Conservation (phyloP, 2,797 vertebrate genomes). For the Rhinatrema bivittatum region DNA sequence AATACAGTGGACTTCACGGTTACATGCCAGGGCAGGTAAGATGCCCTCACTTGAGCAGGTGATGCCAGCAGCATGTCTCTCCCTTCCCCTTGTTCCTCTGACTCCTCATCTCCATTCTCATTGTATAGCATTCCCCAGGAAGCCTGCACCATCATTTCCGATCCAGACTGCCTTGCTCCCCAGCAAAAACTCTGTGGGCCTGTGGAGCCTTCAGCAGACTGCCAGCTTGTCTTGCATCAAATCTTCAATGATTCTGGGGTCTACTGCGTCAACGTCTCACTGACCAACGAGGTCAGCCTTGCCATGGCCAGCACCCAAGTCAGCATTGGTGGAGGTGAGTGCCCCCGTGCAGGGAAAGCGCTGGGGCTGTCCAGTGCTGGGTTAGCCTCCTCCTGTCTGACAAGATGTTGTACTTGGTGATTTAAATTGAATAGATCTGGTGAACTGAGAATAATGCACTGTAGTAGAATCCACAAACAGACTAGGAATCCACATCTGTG, state of each 20-base stretch:
- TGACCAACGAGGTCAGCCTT: constrained; percentile 79
- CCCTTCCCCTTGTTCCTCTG: neutral
- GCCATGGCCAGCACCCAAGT: constrained; percentile 77
- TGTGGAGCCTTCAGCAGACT: constrained; percentile 68
- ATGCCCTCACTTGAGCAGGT: too few species aligned
- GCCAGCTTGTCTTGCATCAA: constrained; percentile 80
- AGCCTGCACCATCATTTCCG: constrained; percentile 81
- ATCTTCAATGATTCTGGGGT: constrained; percentile 77
- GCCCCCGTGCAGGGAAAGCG: neutral
- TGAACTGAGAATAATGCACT: too few species aligned
- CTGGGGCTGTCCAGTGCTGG: fast-evolving
- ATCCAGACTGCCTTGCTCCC: constrained; percentile 71
- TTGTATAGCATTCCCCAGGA: constrained; percentile 70
- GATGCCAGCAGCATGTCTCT: neutral
- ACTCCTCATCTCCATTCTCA: neutral
- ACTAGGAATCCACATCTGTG: too few species aligned
- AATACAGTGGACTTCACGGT: constrained; percentile 81
- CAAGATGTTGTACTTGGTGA: too few species aligned
- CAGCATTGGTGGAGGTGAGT: constrained; percentile 65
- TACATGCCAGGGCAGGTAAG: constrained; percentile 84
- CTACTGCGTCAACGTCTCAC: constrained; percentile 87
- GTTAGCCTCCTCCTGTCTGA: too few species aligned
- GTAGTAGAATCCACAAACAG: too few species aligned
- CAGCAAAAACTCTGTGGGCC: constrained; percentile 64
- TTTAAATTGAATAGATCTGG: neutral